phyloP scores from a whole-genome alignment of 2,888 invertebrate species.

The Suillia variegata region DNA sequence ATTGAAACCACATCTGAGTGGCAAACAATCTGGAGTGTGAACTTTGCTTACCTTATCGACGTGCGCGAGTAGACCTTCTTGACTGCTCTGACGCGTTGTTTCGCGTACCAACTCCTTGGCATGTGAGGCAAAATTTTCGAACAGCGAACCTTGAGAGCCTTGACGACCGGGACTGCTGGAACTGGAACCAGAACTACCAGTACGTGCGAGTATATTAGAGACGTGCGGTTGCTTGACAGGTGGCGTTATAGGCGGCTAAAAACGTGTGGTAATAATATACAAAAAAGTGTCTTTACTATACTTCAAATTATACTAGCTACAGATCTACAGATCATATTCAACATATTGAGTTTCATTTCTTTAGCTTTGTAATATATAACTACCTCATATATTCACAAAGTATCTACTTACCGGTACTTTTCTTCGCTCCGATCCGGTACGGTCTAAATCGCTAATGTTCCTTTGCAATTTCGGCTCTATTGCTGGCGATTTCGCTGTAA shows the following conservation, averaged over 20 bases:
- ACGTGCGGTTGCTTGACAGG: conserved; percentile 51
- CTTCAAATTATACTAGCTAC: no score
- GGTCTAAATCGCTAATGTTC: conserved; percentile 45
- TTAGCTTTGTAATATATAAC: no score
- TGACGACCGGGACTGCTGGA: conserved; percentile 67
- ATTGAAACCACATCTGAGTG: conserved; percentile 1
- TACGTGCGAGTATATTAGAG: conserved; percentile 67
- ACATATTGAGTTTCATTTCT: no score
- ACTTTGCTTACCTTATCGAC: conserved; percentile 87
- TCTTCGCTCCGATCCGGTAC: conserved; percentile 35
- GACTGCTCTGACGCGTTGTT: conserved; percentile 86
- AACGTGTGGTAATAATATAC: not conserved
- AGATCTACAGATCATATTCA: no score
- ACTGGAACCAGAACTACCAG: conserved; percentile 69
- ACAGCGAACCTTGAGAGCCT: conserved; percentile 81
- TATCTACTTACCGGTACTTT: conserved; percentile 52
- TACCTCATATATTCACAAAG: no score
- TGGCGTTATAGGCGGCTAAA: conserved; percentile 44
- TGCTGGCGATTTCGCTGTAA: conserved; percentile 75
- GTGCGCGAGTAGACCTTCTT: conserved; percentile 85
- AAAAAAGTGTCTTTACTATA: not conserved
- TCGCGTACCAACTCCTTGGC: conserved; percentile 88
- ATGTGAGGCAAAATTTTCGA: conserved; percentile 86
- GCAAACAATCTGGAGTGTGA: not conserved
- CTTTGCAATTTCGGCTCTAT: conserved; percentile 63